Evolutionary conservation across 2,797 vertebrate genomes (phyloP).

Genomic region (Psittacula echo): DNA sequence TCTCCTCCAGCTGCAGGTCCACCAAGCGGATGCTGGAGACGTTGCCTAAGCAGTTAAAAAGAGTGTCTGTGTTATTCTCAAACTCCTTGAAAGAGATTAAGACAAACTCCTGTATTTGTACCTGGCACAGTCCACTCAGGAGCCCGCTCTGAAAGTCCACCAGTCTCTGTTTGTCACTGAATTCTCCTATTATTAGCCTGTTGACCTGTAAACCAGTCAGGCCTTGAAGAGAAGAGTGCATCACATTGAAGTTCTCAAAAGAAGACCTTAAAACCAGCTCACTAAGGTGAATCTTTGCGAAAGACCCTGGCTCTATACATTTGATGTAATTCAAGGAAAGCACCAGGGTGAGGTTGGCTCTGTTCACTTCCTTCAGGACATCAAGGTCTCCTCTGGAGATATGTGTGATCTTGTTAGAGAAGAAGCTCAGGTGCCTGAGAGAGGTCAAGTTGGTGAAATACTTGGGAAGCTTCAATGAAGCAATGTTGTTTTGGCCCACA

Average conservation of each 20-base stretch:
- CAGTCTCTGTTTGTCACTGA: neutral
- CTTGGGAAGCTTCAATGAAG: slow-evolving; percentile 73
- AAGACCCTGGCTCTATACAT: slow-evolving; percentile 71
- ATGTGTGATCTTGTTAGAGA: slow-evolving; percentile 75
- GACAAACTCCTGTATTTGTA: slow-evolving; percentile 75
- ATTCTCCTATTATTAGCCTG: slow-evolving; percentile 75
- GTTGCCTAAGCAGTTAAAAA: slow-evolving; percentile 69
- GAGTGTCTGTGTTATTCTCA: neutral
- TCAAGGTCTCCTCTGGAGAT: slow-evolving; percentile 71
- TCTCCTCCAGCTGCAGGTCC: fast-evolving
- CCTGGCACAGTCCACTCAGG: slow-evolving; percentile 73
- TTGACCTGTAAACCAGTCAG: slow-evolving; percentile 74
- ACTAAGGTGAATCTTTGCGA: slow-evolving; percentile 66
- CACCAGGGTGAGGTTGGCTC: slow-evolving; percentile 75
- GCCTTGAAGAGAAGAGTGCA: slow-evolving; percentile 66
- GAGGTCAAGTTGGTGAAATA: slow-evolving; percentile 73
- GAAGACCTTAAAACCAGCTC: slow-evolving; percentile 73
- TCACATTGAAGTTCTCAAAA: slow-evolving; percentile 64
- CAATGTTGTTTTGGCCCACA: slow-evolving; percentile 77
- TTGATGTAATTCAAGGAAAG: slow-evolving; percentile 79
- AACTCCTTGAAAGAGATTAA: neutral
- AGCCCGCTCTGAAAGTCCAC: neutral
- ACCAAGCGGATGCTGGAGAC: slow-evolving; percentile 69
- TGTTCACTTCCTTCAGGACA: slow-evolving; percentile 46
- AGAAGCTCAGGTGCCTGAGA: slow-evolving; percentile 75